Base-by-base conservation (phyloP, 1,140 invertebrate species). In the Aphidius gifuensis region DNA sequence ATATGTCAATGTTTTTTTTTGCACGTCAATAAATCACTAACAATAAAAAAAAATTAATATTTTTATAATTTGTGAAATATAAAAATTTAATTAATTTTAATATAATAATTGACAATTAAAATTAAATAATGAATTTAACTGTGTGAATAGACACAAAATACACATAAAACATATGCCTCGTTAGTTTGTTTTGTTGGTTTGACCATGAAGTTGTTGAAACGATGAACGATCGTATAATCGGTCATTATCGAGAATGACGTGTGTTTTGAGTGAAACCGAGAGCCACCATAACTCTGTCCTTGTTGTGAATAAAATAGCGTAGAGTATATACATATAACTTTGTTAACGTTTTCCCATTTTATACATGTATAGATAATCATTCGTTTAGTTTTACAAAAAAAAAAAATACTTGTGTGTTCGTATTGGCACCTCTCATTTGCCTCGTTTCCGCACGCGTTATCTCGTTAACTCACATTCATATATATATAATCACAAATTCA, bases 201-300 rank as follows among this genome's bases (percentile, higher is more conserved):
- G 42, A 32, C 11, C 45, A 6, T 5, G 5, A 44, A 7, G 48
- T 23, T 49, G 23, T 56, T 49, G 54, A 50, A 45, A 50, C 49
- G 57, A 48, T 58, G 49, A 54, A 54, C 58, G 46, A 21, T 70
- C 64, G 68, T 70, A 76, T 78, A 79, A 81, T 80, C 76, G 77
- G 76, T 79, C 78, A 78, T 81, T 81, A 80, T 74, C 74, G 74
- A 66, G 74, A 74, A 80, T 81, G 79, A 80, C 78, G 71, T 68
- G 77, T 75, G 74, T 78, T 79, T 81, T 75, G 73, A 72, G 68
- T 68, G 72, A 71, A 70, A 72, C 67, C 69, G 65, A 66, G n/a
- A 51, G 42, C 49, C 46, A 16, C 39, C 32, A 23, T 43, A 40
- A 43, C 54, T 40, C 39, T 21, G 9, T 42, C 56, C 21, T 50